Evolutionary conservation across 53 echinoderm and acorn worm genomes (phyloP).

Genomic region (Henricia sp.): DNA sequence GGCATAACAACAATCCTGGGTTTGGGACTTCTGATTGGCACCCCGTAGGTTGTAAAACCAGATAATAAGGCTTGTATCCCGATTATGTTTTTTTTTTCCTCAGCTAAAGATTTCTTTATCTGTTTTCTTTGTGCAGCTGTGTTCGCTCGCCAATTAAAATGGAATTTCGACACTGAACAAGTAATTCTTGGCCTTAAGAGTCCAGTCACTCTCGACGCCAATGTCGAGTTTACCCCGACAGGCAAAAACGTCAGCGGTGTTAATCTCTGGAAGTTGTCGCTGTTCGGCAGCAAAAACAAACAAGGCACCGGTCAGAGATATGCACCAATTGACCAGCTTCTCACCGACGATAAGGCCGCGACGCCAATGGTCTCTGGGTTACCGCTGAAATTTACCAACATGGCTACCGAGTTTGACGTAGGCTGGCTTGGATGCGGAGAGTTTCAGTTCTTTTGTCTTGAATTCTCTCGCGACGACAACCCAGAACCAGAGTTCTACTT

Average conservation of each 20-base stretch:
- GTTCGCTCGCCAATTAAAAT: constrained; percentile 53
- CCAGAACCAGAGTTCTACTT: constrained; percentile 69
- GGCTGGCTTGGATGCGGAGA: constrained; percentile 57
- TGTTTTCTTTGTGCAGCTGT: constrained; percentile 20
- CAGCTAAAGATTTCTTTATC: background rate
- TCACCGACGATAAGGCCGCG: background rate
- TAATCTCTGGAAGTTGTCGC: constrained; percentile 67
- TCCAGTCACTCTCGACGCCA: constrained; percentile 57
- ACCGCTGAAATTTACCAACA: constrained; percentile 15
- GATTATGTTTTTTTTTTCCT: background rate
- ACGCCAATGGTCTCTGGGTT: constrained; percentile 8
- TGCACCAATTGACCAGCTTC: constrained; percentile 35
- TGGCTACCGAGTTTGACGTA: constrained; percentile 45
- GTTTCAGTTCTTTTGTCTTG: constrained; percentile 62
- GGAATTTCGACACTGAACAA: constrained; percentile 67
- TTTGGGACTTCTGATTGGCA: too few species aligned
- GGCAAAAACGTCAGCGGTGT: constrained; percentile 63
- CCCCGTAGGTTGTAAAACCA: too few species aligned
- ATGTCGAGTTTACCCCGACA: constrained; percentile 65
- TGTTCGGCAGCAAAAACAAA: constrained; percentile 63
- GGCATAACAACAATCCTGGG: too few species aligned
- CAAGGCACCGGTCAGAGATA: constrained; percentile 54
- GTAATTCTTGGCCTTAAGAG: constrained; percentile 67
- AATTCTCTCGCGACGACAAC: constrained; percentile 50
- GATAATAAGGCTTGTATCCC: too few species aligned